Conservation (phyloP, 2,113 vertebrate species). For the Neopipo cinnamomea region DNA sequence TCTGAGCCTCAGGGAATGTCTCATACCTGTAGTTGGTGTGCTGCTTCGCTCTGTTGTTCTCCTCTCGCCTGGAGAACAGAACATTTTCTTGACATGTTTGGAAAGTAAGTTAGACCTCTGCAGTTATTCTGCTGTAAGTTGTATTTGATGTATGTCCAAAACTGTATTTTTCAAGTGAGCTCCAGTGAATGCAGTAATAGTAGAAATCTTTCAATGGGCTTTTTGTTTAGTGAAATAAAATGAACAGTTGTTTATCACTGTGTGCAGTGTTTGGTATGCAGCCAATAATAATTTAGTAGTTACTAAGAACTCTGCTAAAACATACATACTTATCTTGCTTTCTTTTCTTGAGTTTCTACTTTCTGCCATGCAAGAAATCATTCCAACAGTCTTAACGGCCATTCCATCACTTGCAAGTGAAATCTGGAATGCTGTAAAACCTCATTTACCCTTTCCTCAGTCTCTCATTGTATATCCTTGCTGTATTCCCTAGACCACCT, state of each 20-base stretch:
- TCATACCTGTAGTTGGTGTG: background rate
- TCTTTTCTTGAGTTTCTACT: constrained; percentile 19
- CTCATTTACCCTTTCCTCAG: constrained; percentile 8
- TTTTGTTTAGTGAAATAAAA: constrained; percentile 59
- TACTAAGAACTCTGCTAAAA: constrained; percentile 50
- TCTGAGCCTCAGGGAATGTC: constrained; percentile 10
- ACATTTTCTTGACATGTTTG: constrained; percentile 52
- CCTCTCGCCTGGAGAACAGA: constrained; percentile 20
- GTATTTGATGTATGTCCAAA: constrained; percentile 60
- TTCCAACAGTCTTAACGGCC: background rate
- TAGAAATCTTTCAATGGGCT: constrained; percentile 37
- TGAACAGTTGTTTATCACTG: constrained; percentile 52
- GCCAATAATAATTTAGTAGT: constrained; percentile 54
- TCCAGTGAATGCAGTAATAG: constrained; percentile 33
- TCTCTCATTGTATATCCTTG: background rate
- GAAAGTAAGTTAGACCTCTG: constrained; percentile 21
- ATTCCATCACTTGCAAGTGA: background rate
- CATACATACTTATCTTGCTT: constrained; percentile 45
- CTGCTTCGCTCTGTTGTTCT: background rate
- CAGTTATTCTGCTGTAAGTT: constrained; percentile 34
- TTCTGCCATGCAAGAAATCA: constrained; percentile 18
- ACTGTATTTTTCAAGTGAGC: constrained; percentile 42
- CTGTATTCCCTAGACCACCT: constrained; percentile 21
- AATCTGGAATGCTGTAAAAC: background rate
- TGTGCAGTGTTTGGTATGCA: constrained; percentile 17